Evolutionary conservation across 2,113 vertebrate genomes (phyloP).

Genomic region (Oreocharis arfaki): DNA sequence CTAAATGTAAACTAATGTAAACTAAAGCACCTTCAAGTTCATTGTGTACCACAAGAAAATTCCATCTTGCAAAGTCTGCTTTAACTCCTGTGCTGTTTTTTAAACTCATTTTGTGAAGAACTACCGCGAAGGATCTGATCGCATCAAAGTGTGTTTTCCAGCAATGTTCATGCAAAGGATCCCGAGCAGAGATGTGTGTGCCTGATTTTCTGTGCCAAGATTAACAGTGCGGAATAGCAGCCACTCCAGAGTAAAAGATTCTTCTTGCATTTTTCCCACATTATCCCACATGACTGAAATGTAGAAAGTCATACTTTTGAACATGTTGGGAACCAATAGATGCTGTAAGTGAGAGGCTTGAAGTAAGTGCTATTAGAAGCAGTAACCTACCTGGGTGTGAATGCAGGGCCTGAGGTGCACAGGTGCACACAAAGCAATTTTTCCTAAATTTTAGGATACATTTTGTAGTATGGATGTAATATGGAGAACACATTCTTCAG

Average conservation of each 20-base stretch:
- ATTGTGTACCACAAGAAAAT: background rate
- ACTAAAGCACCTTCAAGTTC: background rate
- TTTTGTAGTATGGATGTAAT: background rate
- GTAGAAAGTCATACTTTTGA: background rate
- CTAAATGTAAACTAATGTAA: background rate
- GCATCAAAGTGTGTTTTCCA: background rate
- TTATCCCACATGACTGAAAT: background rate
- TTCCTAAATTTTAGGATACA: background rate
- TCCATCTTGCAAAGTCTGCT: background rate
- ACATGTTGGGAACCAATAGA: background rate
- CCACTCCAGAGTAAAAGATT: background rate
- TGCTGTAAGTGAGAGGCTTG: background rate
- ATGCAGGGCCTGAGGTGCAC: rapidly evolving
- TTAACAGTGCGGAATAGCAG: background rate
- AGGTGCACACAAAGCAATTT: background rate
- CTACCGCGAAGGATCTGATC: background rate
- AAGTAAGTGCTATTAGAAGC: background rate
- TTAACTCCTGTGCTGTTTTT: background rate
- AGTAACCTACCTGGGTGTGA: background rate
- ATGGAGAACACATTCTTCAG: background rate
- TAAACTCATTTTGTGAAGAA: background rate
- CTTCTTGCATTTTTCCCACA: background rate
- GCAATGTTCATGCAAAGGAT: background rate
- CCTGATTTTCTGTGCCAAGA: background rate
- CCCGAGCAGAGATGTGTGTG: background rate